Base-by-base conservation (phyloP, 2,888 invertebrate species). In the Hyles lineata region DNA sequence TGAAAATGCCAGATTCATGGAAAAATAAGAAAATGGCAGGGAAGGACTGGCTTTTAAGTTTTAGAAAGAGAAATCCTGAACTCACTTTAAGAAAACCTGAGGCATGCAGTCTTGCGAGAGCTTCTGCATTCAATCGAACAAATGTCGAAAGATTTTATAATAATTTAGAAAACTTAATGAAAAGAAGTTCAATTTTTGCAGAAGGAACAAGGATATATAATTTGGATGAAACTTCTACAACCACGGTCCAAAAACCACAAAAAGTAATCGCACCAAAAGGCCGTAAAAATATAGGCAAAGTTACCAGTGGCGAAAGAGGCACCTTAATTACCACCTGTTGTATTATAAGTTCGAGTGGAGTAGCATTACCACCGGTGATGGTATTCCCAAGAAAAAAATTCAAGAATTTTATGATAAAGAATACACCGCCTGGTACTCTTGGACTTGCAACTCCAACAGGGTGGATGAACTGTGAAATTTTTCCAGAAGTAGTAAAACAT, bases 231-330 rank as follows among this genome's bases (percentile, higher is more conserved):
- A 29, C 29, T 29, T 29, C 11, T 32, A 29, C 62, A 19, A 62
- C 19, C 17, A 62, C 19, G 8, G 23, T 19, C 7, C 23, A 62
- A 19, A 29, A 62, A 29, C 23, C 17, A 23, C 7, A 9, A 25
- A 62, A 62, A 62, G 19, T 29, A 29, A 29, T 62, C 25, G 23
- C 19, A 29, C 17, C 29, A 2, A 62, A 29, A 29, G 25, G 23
- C 23, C 62, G 67, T 19, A 52, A 52, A 52, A 15, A 52, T 17
- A 19, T 52, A 17, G 15, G 3, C 19, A 69, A 72, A 67, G 69
- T 63, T n/a, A 83, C 84, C 70, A 84, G 82, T 76, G 84, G 75
- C n/a, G 86, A 86, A 78, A 77, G 79, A 74, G 83, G 84, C 70
- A 73, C 74, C 29, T 74, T 83, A 43, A 82, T 82, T 25, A 87